These are phyloP conservation scores for Symphodus melops DNA, from an alignment of 2,113 vertebrate genomes.

Conservation along the genomic window DNA sequence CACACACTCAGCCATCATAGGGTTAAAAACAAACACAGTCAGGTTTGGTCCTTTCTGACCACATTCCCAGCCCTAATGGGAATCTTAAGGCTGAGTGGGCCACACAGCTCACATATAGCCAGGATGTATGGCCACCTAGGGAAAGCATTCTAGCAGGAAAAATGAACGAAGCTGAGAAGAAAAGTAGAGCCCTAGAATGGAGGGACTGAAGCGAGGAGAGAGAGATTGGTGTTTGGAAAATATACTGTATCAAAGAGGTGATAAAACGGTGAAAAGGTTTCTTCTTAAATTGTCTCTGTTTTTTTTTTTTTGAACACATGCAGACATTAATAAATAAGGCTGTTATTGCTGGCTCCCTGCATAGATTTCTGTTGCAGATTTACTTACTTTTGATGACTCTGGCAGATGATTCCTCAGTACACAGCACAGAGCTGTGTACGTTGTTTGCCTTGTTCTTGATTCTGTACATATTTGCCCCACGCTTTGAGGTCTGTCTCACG, in stretches of 20 bases:
- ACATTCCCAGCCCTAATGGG: slow-evolving; percentile 70
- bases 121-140: slow-evolving; percentile 57
- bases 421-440: not conserved
- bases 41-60: slow-evolving; percentile 48
- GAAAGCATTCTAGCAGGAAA: slow-evolving; percentile 66
- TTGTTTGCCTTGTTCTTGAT: slow-evolving; percentile 8
- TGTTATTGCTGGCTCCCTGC: not conserved
- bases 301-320: not conserved
- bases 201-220: not conserved
- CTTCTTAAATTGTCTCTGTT: not conserved
- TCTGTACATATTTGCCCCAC: slow-evolving; percentile 44
- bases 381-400: not conserved
- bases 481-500: slow-evolving; percentile 37
- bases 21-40: slow-evolving; percentile 44
- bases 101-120: slow-evolving; percentile 38
- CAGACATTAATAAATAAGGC: not conserved
- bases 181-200: slow-evolving; percentile 29
- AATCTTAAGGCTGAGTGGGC: slow-evolving; percentile 72
- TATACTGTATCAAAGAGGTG: slow-evolving; percentile 13
- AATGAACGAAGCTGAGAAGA: slow-evolving; percentile 60
- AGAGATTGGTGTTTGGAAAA: not conserved
- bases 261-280: slow-evolving; percentile 16
- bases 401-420: not conserved
- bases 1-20: slow-evolving; percentile 7
- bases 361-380: not conserved